Percentiles rank a stretch among this genome's conserved stretches.
Evolutionary conservation across 2,113 vertebrate genomes (phyloP).

Genomic region (Pseudolaguvia tuberculata): DNA sequence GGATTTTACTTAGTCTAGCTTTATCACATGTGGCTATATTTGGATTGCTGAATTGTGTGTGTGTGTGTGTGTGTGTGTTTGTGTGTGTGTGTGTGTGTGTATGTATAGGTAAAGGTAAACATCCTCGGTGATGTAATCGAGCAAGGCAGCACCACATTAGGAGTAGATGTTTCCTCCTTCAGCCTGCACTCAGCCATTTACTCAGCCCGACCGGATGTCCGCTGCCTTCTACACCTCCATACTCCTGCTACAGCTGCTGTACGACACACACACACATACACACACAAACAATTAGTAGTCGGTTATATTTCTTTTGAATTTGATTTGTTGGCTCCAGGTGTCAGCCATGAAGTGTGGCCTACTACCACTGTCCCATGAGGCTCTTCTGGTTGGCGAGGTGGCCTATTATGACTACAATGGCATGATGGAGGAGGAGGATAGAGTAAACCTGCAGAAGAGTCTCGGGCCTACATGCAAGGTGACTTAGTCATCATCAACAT

Average conservation of each 20-base stretch:
- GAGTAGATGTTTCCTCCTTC: conserved; percentile 77
- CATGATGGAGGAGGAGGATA: conserved; percentile 83
- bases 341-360: conserved; percentile 93
- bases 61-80: neutral
- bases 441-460: conserved; percentile 90
- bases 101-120: conserved; percentile 89
- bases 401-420: conserved; percentile 89
- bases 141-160: conserved; percentile 82
- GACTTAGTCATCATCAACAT: neutral
- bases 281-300: neutral
- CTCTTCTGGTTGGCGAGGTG: conserved; percentile 85
- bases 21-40: neutral
- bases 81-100: neutral
- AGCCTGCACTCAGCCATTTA: conserved; percentile 91
- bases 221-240: conserved; percentile 85
- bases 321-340: conserved; percentile 65
- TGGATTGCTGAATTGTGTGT: neutral
- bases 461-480: conserved; percentile 96
- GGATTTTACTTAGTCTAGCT: too few species aligned
- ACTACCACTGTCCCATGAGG: conserved; percentile 86
- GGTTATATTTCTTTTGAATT: too few species aligned
- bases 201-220: conserved; percentile 81
- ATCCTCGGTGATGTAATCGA: conserved; percentile 90
- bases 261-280: conserved; percentile 54
- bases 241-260: conserved; percentile 85